Evolutionary conservation across 1,140 invertebrate genomes (phyloP), one percentile per base, ranked within the genome.

Genomic region (Drosophila mauritiana): DNA sequence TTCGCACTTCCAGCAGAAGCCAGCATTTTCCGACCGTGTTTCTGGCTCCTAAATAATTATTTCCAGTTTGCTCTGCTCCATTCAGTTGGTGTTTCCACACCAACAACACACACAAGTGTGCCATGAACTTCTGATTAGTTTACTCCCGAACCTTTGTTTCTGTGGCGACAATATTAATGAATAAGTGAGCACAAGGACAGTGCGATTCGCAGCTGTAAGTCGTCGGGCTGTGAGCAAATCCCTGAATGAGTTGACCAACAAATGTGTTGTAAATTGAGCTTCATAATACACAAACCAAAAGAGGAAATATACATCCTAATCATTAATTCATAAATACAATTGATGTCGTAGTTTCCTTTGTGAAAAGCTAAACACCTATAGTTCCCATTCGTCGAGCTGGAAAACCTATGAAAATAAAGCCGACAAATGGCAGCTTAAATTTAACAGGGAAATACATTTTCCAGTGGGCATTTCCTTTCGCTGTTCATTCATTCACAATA

Each of bases 401-500:
- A 8, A 10, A 31, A 10, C 12, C 8, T 20, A 7, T 1, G 10
- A 43, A 20, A 7, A 3, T 10, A 4, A 1, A 4, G 17, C 11
- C 17, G 42, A 51, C 48, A 51, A 51, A 17, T 31, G 48, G 27
- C 7, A 17, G 15, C 27, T 13, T 51, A 11, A 17, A 12, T 51
- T 36, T 12, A 8, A 3, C 17, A 7, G 15, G 15, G 7, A 46
- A 46, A 13, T 15, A 7, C 34, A 31, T 45, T 36, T 37, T 45
- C 15, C 11, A 48, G 11, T 39, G 34, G 34, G n/a, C n/a, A 27
- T 37, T 27, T 46, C 56, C 52, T 36, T 34, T 48, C 17, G 25
- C 34, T 49, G 20, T 27, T 37, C 59, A 65, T 73, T 81, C 68
- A 78, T 74, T 73, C 69, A 67, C 69, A 81, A 82, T 86, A 86